A percentile compares a stretch with the other conserved stretches of the same genome.
These are phyloP conservation scores for Emmelina monodactyla DNA, from an alignment of 2,888 invertebrate genomes.

Conservation along the genomic window DNA sequence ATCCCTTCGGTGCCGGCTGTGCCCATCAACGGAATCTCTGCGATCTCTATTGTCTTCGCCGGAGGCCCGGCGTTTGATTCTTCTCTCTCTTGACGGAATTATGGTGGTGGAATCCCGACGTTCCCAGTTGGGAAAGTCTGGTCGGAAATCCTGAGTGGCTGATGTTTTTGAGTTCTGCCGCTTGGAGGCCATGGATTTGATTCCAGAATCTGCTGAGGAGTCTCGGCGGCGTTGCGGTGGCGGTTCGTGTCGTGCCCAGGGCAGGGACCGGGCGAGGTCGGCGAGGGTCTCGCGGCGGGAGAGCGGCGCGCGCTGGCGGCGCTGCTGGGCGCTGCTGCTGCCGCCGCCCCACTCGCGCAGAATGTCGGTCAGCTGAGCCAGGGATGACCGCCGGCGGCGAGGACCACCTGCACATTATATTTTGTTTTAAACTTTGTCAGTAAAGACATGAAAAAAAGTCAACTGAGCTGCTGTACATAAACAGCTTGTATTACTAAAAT, in stretches of 20 bases:
- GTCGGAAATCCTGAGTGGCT: slow-evolving; percentile 69
- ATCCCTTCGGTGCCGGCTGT: slow-evolving; percentile 71
- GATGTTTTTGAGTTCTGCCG: slow-evolving; percentile 75
- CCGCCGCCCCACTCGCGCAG: slow-evolving; percentile 86
- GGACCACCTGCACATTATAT: slow-evolving; percentile 52
- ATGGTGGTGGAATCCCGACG: slow-evolving; percentile 71
- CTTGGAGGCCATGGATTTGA: slow-evolving; percentile 76
- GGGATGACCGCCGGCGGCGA: slow-evolving; percentile 81
- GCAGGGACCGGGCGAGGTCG: slow-evolving; percentile 84
- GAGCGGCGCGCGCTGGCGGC: slow-evolving; percentile 71
- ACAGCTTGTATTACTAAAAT: too few species aligned
- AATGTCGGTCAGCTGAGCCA: slow-evolving; percentile 89
- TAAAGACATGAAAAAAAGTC: too few species aligned
- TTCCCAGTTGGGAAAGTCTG: slow-evolving; percentile 78
- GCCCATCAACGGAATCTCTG: slow-evolving; percentile 75
- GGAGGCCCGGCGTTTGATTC: slow-evolving; percentile 67
- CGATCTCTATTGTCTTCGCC: slow-evolving; percentile 66
- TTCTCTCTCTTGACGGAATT: slow-evolving; percentile 51
- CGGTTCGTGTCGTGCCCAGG: slow-evolving; percentile 75
- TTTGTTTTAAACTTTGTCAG: too few species aligned
- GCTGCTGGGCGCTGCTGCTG: slow-evolving; percentile 45
- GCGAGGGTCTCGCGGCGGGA: slow-evolving; percentile 87
- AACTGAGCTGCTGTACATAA: too few species aligned
- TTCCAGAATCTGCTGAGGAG: slow-evolving; percentile 87
- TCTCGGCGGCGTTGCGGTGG: slow-evolving; percentile 80